Evolutionary conservation across 2,888 invertebrate species (phyloP).

Genomic region (Synergus itoensis): DNA sequence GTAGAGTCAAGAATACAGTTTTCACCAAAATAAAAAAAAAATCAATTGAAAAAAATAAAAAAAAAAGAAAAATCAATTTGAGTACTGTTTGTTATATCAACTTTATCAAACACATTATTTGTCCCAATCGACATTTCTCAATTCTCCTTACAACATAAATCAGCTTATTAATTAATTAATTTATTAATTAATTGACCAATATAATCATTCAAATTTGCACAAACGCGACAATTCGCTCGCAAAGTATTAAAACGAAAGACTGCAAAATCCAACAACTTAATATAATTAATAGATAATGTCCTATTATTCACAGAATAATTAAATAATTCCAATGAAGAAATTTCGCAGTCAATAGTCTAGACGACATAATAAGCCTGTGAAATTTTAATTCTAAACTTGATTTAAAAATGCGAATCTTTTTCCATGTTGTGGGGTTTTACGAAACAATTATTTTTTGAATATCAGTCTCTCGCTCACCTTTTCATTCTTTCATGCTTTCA

Average conservation of each 20-base stretch:
- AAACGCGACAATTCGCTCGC: slow-evolving; percentile 3
- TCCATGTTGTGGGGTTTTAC: slow-evolving; percentile 29
- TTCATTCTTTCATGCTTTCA: background rate
- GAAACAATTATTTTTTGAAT: slow-evolving; percentile 4
- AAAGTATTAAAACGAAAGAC: slow-evolving; percentile 24
- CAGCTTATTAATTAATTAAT: slow-evolving; percentile 30
- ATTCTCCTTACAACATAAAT: background rate
- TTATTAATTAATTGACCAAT: slow-evolving; percentile 15
- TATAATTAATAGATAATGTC: slow-evolving; percentile 18
- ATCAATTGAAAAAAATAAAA: background rate
- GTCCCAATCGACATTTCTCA: background rate
- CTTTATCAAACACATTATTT: slow-evolving; percentile 34
- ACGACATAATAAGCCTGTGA: background rate
- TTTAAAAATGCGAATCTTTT: slow-evolving; percentile 14
- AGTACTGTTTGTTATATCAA: slow-evolving; percentile 29
- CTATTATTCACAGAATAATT: slow-evolving; percentile 40
- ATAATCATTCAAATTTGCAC: slow-evolving; percentile 13
- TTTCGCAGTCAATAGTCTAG: background rate
- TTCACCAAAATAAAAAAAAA: background rate
- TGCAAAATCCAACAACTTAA: slow-evolving; percentile 8
- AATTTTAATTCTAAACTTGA: background rate
- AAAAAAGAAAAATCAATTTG: background rate
- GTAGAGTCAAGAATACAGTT: background rate
- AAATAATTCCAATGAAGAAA: slow-evolving; percentile 1
- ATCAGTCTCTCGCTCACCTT: slow-evolving; percentile 5